Conservation (phyloP, 2,888 invertebrate genomes). For the Philaethria dido region DNA sequence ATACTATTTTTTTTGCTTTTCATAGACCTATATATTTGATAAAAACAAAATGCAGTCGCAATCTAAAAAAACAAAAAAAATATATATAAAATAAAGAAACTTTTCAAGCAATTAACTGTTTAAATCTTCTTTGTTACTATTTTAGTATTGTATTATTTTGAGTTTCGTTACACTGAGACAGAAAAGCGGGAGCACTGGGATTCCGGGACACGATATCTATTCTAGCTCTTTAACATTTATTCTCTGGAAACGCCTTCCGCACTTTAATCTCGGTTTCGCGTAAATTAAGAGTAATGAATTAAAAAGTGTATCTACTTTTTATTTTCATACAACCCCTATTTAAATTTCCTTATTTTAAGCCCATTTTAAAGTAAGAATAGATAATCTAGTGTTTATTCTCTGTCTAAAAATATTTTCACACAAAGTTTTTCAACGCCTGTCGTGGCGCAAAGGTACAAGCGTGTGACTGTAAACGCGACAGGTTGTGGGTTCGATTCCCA, state of each 20-base stretch:
- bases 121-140: constrained; percentile 22
- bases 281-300: constrained; percentile 15
- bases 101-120: constrained; percentile 21
- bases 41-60: background rate
- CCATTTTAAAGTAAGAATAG: too few relatives aligned
- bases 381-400: too few relatives aligned
- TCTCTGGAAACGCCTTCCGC: constrained; percentile 25
- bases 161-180: constrained; percentile 26
- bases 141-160: constrained; percentile 13
- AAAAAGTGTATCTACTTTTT: background rate
- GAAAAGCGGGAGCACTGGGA: constrained; percentile 34
- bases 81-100: background rate
- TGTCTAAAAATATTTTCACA: too few relatives aligned
- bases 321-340: too few relatives aligned
- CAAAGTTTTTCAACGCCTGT: too few relatives aligned
- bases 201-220: constrained; percentile 55
- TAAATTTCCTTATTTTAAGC: too few relatives aligned
- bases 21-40: too few relatives aligned
- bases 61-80: background rate
- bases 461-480: too few relatives aligned
- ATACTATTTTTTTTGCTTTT: too few relatives aligned
- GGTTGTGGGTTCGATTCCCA: too few relatives aligned
- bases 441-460: too few relatives aligned
- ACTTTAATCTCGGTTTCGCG: constrained; percentile 16
- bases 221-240: constrained; percentile 39